These are phyloP conservation scores for Hesperophylax magnus DNA, from an alignment of 1,140 invertebrate genomes.

Conservation along the genomic window DNA sequence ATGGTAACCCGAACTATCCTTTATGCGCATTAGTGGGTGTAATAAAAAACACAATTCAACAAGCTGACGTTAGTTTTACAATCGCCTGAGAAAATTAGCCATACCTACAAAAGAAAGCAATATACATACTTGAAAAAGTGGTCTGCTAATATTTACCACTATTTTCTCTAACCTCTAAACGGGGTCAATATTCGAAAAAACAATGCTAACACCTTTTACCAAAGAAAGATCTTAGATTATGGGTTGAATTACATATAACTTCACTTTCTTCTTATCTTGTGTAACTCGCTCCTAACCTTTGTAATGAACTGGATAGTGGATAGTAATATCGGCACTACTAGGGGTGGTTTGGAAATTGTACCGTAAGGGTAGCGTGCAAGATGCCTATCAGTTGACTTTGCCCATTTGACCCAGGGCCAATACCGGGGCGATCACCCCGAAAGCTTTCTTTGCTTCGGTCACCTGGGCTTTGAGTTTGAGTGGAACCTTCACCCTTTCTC, in stretches of 20 bases:
- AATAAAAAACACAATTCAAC: too few species aligned
- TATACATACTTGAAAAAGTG: neutral
- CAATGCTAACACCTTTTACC: neutral
- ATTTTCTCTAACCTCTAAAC: neutral
- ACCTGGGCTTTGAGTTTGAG: neutral
- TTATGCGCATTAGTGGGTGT: too few species aligned
- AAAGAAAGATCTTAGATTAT: neutral
- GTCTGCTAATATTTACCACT: neutral
- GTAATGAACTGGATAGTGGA: too few species aligned
- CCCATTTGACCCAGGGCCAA: slow-evolving; percentile 15
- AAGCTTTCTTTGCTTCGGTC: neutral
- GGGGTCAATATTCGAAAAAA: slow-evolving; percentile 1
- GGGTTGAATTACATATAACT: slow-evolving; percentile 8
- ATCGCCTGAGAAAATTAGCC: too few species aligned
- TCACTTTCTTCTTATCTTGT: neutral
- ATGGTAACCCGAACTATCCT: too few species aligned
- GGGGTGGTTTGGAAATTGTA: neutral
- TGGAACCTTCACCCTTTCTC: neutral
- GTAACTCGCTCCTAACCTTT: too few species aligned
- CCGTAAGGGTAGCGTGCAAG: slow-evolving; percentile 9
- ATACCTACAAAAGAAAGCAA: too few species aligned
- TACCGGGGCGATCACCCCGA: slow-evolving; percentile 20
- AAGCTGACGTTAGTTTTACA: too few species aligned
- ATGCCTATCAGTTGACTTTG: slow-evolving; percentile 28
- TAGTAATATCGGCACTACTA: too few species aligned